Percentiles rank a stretch among this genome's conserved stretches.
These are phyloP conservation scores for Acanthurus lineatus DNA, from an alignment of 2,797 vertebrate species.

Conservation along the genomic window DNA sequence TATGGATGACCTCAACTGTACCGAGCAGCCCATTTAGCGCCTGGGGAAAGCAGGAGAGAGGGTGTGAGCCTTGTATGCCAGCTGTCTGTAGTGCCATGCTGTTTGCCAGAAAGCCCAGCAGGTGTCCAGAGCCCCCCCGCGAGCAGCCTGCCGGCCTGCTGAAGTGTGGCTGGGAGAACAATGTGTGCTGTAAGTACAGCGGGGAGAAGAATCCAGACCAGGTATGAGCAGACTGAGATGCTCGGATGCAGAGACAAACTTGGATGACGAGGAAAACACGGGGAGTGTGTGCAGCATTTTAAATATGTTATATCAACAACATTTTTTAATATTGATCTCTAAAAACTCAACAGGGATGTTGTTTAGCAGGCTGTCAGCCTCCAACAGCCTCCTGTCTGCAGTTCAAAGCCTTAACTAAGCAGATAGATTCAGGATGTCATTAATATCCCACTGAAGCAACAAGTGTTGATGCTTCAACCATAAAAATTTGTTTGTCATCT, in stretches of 20 bases:
- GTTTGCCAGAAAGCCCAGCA: constrained; percentile 63
- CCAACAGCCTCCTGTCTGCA: background rate
- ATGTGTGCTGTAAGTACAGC: constrained; percentile 11
- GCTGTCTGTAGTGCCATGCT: constrained; percentile 62
- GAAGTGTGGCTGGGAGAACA: constrained; percentile 37
- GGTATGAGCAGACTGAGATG: constrained; percentile 16
- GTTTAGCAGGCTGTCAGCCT: constrained; percentile 1
- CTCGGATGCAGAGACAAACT: constrained; percentile 8
- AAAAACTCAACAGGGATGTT: background rate
- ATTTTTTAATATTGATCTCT: constrained; percentile 24
- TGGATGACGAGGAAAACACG: background rate
- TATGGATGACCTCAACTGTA: constrained; percentile 57
- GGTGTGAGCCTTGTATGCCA: constrained; percentile 48
- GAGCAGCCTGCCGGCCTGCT: constrained; percentile 42
- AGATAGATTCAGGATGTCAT: background rate
- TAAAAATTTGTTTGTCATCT: background rate
- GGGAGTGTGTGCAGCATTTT: background rate
- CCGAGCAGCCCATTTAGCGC: constrained; percentile 61
- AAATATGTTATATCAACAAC: constrained; percentile 18
- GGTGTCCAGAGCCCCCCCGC: constrained; percentile 31
- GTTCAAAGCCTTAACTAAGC: background rate
- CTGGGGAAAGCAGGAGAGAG: constrained; percentile 46
- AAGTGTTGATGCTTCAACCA: background rate
- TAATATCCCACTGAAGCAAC: background rate
- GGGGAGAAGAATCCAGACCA: constrained; percentile 3